Evolutionary conservation across 2,797 vertebrate genomes (phyloP).

Genomic region (Antrozous pallidus): DNA sequence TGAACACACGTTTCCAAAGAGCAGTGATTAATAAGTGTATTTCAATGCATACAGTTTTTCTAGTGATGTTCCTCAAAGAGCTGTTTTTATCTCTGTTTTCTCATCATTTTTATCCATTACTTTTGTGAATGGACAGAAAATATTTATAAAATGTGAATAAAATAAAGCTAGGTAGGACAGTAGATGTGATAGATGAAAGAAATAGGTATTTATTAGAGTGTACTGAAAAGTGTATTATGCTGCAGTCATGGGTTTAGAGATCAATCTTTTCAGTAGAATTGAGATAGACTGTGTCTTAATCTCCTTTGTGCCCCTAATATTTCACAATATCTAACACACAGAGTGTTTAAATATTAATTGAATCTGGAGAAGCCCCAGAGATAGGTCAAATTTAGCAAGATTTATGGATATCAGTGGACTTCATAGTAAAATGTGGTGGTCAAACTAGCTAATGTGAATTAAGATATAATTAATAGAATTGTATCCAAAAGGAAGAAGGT

Average conservation of each 20-base stretch:
- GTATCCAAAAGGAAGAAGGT: neutral
- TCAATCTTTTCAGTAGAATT: neutral
- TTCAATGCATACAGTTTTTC: neutral
- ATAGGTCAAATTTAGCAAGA: neutral
- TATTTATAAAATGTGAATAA: conserved; percentile 10
- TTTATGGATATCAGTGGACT: neutral
- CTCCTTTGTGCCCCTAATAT: neutral
- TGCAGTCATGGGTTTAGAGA: neutral
- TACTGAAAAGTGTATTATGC: neutral
- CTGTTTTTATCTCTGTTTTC: neutral
- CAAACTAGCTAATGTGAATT: neutral
- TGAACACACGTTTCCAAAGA: neutral
- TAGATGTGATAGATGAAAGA: conserved; percentile 2
- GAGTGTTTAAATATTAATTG: neutral
- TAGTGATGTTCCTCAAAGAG: neutral
- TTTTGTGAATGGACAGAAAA: neutral
- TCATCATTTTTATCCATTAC: neutral
- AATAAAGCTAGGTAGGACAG: neutral
- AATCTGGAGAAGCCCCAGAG: neutral
- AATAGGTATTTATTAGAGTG: neutral
- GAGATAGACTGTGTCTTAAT: neutral
- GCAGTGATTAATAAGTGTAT: neutral
- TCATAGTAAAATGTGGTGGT: neutral
- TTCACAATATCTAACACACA: neutral
- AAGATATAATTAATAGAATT: neutral